A percentile compares a stretch with the other conserved stretches of the same genome.
phyloP scores from a whole-genome alignment of 37 sponge, comb jelly and placozoan species.

The Chondrilla cf. caribensis region DNA sequence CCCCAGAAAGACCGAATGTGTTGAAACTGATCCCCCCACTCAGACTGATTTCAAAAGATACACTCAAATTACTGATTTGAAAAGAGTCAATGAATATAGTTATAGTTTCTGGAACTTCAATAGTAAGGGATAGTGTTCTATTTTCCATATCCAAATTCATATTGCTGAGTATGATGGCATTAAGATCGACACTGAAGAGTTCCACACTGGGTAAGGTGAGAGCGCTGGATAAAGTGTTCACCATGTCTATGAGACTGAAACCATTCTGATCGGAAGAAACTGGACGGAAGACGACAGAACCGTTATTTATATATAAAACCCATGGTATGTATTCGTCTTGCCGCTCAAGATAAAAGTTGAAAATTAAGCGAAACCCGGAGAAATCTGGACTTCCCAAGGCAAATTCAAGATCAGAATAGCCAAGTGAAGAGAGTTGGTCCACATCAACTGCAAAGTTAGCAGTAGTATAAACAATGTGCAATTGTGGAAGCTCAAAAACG shows the following conservation, averaged over 20 bases:
- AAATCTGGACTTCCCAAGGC: too few species aligned
- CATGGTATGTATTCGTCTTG: too few species aligned
- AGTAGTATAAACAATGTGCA: background rate
- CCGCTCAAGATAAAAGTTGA: too few species aligned
- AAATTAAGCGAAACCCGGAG: too few species aligned
- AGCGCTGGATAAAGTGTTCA: background rate
- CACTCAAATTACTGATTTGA: background rate
- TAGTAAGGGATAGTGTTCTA: background rate
- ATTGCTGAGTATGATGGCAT: background rate
- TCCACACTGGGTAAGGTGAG: background rate
- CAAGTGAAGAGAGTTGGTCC: too few species aligned
- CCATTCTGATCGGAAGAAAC: background rate
- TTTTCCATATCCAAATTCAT: background rate
- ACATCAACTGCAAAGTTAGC: too few species aligned
- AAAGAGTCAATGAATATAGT: background rate
- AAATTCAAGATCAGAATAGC: too few species aligned
- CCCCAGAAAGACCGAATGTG: background rate
- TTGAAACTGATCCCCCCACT: background rate
- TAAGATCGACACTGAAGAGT: background rate
- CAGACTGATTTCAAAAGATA: background rate
- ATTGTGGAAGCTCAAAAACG: background rate
- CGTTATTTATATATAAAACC: too few species aligned
- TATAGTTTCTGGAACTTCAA: background rate
- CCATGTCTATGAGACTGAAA: background rate
- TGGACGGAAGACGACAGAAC: background rate